Conservation (phyloP, 2,797 vertebrate genomes). For the Fringilla coelebs region DNA sequence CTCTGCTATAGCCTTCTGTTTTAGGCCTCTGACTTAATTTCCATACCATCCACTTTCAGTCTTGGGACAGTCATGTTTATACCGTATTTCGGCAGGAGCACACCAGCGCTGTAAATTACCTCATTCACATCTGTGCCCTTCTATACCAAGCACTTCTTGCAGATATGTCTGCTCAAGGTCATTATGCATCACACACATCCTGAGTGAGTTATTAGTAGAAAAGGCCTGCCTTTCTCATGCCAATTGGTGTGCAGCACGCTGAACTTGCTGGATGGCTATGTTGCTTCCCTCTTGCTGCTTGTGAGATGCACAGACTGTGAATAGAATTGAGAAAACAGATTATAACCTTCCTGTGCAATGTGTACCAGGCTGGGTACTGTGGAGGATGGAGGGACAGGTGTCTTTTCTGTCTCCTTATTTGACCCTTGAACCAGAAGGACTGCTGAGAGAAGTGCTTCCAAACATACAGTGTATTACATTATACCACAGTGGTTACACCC, state of each 20-base stretch:
- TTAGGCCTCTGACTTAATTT: background rate
- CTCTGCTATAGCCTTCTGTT: background rate
- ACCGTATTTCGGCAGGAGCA: background rate
- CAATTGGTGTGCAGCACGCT: background rate
- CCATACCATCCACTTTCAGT: background rate
- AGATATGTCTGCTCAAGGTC: background rate
- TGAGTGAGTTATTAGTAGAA: background rate
- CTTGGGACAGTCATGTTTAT: background rate
- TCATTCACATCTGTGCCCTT: background rate
- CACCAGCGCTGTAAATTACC: background rate
- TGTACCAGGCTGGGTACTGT: accelerated
- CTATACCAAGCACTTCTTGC: background rate
- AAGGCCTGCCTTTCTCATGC: background rate
- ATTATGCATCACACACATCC: background rate
- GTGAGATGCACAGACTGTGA: background rate
- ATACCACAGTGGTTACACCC: background rate
- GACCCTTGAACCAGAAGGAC: background rate
- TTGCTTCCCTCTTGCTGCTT: background rate
- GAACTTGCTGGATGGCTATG: background rate
- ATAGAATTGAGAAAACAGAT: background rate
- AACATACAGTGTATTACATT: background rate
- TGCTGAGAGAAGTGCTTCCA: background rate
- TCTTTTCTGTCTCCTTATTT: accelerated
- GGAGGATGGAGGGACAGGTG: background rate
- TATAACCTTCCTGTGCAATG: background rate